phyloP scores from a whole-genome alignment of 1,140 invertebrate species.

The Bombyx mori region ASM3026992v2 NC_085110.1:6783001-6783500 shows the following conservation, averaged over 20 bases:
- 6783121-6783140: no score
- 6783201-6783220: no score
- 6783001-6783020: no score
- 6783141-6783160: no score
- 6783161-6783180: no score
- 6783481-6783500: constrained; percentile 83
- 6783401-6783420: constrained; percentile 48
- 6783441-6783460: constrained; percentile 92
- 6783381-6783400: constrained; percentile 40
- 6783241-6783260: constrained; percentile 61
- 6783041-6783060: no score
- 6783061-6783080: no score
- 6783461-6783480: constrained; percentile 91
- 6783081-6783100: no score
- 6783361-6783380: constrained; percentile 45
- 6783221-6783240: constrained; percentile 14
- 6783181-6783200: no score
- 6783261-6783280: constrained; percentile 40
- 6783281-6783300: constrained; percentile 56
- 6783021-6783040: no score
- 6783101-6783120: no score
- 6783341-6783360: constrained; percentile 39
- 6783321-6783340: constrained; percentile 12
- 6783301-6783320: constrained; percentile 32
- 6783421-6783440: constrained; percentile 78